A percentile compares a stretch with the other conserved stretches of the same genome.
Evolutionary conservation across 2,797 vertebrate genomes (phyloP).

Genomic region (Scolopax bukidnonensis): DNA sequence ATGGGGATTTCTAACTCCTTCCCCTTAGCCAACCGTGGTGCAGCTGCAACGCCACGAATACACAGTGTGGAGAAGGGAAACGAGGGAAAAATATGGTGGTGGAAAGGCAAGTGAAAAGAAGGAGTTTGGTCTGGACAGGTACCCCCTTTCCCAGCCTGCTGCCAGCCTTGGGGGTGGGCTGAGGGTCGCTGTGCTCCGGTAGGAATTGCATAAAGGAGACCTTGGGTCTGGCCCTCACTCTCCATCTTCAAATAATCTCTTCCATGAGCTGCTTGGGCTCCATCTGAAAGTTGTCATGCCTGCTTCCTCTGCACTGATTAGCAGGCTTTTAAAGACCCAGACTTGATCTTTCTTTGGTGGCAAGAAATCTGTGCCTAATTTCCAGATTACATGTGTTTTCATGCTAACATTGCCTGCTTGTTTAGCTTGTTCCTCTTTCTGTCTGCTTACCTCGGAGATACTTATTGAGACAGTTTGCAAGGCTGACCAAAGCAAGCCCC

Average conservation of each 20-base stretch:
- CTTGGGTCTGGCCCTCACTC: not conserved
- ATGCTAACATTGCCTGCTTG: rapidly evolving
- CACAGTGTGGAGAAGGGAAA: not conserved
- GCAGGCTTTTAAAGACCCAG: not conserved
- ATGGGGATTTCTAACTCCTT: not conserved
- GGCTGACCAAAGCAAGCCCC: not conserved
- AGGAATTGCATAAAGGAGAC: not conserved
- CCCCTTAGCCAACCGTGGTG: not conserved
- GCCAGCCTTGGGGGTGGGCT: not conserved
- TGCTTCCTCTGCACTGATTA: not conserved
- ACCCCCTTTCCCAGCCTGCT: not conserved
- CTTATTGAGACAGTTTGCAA: not conserved
- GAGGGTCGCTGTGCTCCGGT: rapidly evolving
- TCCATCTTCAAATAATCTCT: not conserved
- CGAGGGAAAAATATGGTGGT: not conserved
- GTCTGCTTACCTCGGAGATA: not conserved
- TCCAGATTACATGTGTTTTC: not conserved
- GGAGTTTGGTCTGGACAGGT: not conserved
- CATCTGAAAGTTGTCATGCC: not conserved
- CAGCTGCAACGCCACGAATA: not conserved
- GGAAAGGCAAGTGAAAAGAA: not conserved
- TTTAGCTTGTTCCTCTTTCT: not conserved
- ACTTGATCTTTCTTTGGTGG: not conserved
- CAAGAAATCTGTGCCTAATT: not conserved
- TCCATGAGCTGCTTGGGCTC: not conserved